phyloP scores from a whole-genome alignment of 1,140 invertebrate genomes.

The Xylocopa sonorina region DNA sequence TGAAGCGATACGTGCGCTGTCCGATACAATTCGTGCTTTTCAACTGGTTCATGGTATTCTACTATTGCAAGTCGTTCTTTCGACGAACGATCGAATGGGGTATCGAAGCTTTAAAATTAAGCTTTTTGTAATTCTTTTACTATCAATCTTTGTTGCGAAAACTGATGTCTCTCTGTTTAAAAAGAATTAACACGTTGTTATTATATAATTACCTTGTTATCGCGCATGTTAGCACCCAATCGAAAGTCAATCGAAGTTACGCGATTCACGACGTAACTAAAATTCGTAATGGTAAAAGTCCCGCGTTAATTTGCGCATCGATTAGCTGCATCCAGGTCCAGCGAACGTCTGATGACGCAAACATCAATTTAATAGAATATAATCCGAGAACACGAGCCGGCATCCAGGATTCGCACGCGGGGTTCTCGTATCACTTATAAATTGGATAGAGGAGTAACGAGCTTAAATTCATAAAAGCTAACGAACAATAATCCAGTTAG shows the following conservation, averaged over 20 bases:
- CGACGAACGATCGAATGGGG: not conserved
- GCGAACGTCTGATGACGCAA: not conserved
- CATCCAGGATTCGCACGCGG: not conserved
- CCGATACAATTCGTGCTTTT: not conserved
- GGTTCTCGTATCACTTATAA: constrained; percentile 15
- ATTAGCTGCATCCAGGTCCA: not conserved
- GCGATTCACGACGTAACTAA: too few relatives aligned
- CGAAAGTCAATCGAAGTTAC: constrained; percentile 1
- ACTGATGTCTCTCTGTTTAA: too few relatives aligned
- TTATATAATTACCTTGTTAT: not conserved
- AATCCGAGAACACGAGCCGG: constrained; percentile 1
- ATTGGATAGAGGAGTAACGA: constrained; percentile 19
- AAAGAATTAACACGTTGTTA: not conserved
- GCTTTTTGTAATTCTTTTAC: too few relatives aligned
- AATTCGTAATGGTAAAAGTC: not conserved
- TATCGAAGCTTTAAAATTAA: too few relatives aligned
- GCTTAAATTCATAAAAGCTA: constrained; percentile 10
- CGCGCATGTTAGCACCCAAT: not conserved
- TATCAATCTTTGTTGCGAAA: too few relatives aligned
- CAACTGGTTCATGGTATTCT: too few relatives aligned
- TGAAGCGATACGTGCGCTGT: not conserved
- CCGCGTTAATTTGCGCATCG: constrained; percentile 16
- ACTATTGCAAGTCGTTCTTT: not conserved
- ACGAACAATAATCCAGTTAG: constrained; percentile 5
- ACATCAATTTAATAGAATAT: not conserved